These are phyloP conservation scores for Sporophila hypoxantha DNA, from an alignment of 2,113 vertebrate species.

Conservation along the genomic window DNA sequence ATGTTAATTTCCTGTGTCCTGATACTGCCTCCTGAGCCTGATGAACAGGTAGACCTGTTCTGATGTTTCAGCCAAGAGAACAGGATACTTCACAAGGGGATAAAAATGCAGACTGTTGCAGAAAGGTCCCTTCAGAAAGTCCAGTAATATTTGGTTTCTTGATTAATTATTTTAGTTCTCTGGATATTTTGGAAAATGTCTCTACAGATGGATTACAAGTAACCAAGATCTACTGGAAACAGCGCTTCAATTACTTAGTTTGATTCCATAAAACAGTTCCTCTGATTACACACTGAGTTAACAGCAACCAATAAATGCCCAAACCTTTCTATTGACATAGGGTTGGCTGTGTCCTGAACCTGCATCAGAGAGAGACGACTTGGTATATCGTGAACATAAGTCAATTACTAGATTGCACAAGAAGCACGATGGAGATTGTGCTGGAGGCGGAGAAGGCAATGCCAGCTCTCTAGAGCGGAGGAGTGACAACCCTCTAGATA, in stretches of 20 bases:
- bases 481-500: constrained; percentile 98
- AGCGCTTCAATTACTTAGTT: constrained; percentile 17
- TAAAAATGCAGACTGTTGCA: neutral
- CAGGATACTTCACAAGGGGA: neutral
- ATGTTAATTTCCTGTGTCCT: neutral
- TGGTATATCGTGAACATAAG: constrained; percentile 98
- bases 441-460: constrained; percentile 80
- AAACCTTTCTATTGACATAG: constrained; percentile 77
- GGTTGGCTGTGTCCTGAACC: constrained; percentile 94
- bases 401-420: constrained; percentile 78
- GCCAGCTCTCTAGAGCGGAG: constrained; percentile 83
- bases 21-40: neutral
- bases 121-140: constrained; percentile 1
- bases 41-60: neutral
- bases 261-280: constrained; percentile 58
- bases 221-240: constrained; percentile 47
- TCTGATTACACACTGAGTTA: constrained; percentile 25
- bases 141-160: constrained; percentile 15
- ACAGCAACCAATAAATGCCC: constrained; percentile 53
- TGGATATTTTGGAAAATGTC: constrained; percentile 56
- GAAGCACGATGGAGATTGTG: constrained; percentile 75
- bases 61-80: neutral
- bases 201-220: constrained; percentile 49
- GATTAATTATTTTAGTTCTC: constrained; percentile 53
- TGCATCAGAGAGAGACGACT: constrained; percentile 95